phyloP scores from a whole-genome alignment of 1,140 invertebrate genomes.

The Heliconius congener region DNA sequence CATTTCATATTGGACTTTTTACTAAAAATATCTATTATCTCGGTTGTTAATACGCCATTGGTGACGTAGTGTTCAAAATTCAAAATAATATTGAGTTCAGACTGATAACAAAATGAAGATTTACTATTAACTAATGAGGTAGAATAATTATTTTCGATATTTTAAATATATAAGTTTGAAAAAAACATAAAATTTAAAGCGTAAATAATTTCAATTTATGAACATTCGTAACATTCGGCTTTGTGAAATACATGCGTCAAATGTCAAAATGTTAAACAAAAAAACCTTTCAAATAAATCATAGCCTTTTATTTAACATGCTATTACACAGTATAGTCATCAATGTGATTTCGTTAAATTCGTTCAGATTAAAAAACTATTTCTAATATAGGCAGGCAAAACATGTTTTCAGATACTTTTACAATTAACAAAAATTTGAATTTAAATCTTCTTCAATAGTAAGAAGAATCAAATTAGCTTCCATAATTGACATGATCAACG shows the following conservation, averaged over 20 bases:
- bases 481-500: neutral
- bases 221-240: neutral
- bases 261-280: conserved; percentile 5
- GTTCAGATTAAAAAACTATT: neutral
- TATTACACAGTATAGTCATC: neutral
- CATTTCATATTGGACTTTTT: too few species aligned
- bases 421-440: neutral
- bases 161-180: too few species aligned
- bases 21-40: conserved; percentile 4
- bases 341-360: neutral
- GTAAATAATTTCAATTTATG: neutral
- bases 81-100: neutral
- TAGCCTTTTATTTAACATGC: conserved; percentile 13
- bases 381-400: too few species aligned
- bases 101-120: too few species aligned
- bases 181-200: too few species aligned
- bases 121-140: too few species aligned
- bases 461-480: conserved; percentile 5
- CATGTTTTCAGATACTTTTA: neutral
- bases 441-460: neutral
- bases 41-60: neutral
- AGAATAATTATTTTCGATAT: too few species aligned
- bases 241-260: neutral
- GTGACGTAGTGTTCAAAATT: conserved; percentile 12
- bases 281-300: neutral